Conservation (phyloP, 1,140 invertebrate genomes). For the Trissolcus basalis region DNA sequence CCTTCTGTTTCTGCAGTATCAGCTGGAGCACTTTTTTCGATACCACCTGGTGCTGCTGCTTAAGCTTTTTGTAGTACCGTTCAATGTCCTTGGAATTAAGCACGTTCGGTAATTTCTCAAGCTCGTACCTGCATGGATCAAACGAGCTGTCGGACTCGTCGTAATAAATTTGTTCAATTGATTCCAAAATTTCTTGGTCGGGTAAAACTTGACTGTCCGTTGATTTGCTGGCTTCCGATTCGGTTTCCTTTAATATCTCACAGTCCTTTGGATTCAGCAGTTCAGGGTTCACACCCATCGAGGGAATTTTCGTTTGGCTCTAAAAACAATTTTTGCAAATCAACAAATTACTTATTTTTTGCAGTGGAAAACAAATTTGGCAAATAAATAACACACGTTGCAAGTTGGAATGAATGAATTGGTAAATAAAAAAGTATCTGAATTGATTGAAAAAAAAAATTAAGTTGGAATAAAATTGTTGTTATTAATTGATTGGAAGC, state of each 20-base stretch:
- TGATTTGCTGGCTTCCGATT: slow-evolving; percentile 64
- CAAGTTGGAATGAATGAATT: not conserved
- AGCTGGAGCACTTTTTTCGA: slow-evolving; percentile 93
- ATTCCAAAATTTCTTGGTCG: slow-evolving; percentile 85
- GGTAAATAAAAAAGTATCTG: not conserved
- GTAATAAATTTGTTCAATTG: slow-evolving; percentile 84
- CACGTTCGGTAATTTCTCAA: slow-evolving; percentile 81
- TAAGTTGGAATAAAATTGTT: not conserved
- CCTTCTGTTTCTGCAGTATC: slow-evolving; percentile 91
- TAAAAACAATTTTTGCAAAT: slow-evolving; percentile 35
- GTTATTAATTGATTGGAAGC: no score
- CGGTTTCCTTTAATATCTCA: slow-evolving; percentile 58
- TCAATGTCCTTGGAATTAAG: slow-evolving; percentile 83
- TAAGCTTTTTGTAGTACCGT: slow-evolving; percentile 80
- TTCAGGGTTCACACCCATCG: slow-evolving; percentile 71
- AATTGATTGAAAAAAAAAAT: not conserved
- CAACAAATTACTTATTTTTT: no score
- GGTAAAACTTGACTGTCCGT: slow-evolving; percentile 64
- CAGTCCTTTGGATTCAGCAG: slow-evolving; percentile 63
- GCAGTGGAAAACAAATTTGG: not conserved
- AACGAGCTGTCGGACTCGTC: slow-evolving; percentile 76
- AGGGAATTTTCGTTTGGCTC: slow-evolving; percentile 68
- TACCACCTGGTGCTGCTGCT: slow-evolving; percentile 88
- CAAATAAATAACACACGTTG: not conserved
- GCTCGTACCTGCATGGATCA: slow-evolving; percentile 82